A percentile compares a stretch with the other conserved stretches of the same genome.
Evolutionary conservation across 2,888 invertebrate species (phyloP).

Genomic region (Laspeyria flexula): DNA sequence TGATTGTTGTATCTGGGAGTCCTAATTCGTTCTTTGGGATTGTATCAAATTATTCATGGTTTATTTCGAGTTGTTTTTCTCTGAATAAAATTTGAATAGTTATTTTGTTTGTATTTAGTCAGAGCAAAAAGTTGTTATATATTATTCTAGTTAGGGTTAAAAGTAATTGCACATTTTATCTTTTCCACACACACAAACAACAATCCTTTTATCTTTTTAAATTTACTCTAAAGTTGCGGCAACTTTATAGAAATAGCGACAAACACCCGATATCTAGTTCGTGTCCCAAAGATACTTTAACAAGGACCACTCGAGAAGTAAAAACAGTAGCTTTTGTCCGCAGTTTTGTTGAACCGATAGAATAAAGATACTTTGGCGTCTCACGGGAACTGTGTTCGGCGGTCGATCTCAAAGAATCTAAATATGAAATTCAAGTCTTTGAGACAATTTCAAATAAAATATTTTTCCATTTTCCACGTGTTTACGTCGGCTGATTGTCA

Average conservation of each 20-base stretch:
- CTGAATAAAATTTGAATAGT: too few relatives aligned
- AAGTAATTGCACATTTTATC: too few relatives aligned
- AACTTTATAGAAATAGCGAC: conserved; percentile 3
- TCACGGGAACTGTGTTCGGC: conserved; percentile 18
- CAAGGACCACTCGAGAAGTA: conserved; percentile 10
- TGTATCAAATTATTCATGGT: too few relatives aligned
- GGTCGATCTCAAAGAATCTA: conserved; percentile 32
- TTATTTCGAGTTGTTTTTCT: too few relatives aligned
- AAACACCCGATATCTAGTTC: not conserved
- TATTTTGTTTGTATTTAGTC: too few relatives aligned
- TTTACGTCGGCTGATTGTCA: conserved; percentile 40
- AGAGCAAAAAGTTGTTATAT: too few relatives aligned
- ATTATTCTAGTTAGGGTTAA: too few relatives aligned
- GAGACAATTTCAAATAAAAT: conserved; percentile 33
- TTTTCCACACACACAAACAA: too few relatives aligned
- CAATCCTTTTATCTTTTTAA: not conserved
- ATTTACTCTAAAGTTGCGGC: not conserved
- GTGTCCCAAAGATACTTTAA: conserved; percentile 1
- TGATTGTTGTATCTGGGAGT: too few relatives aligned
- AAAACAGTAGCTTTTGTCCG: conserved; percentile 19
- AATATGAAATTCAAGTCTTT: conserved; percentile 42
- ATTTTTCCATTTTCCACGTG: conserved; percentile 36
- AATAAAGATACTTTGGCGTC: conserved; percentile 36
- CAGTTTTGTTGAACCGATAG: conserved; percentile 23
- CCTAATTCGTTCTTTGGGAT: too few relatives aligned